phyloP scores from a whole-genome alignment of 2,797 vertebrate genomes.

The Scarus forsteni region DNA sequence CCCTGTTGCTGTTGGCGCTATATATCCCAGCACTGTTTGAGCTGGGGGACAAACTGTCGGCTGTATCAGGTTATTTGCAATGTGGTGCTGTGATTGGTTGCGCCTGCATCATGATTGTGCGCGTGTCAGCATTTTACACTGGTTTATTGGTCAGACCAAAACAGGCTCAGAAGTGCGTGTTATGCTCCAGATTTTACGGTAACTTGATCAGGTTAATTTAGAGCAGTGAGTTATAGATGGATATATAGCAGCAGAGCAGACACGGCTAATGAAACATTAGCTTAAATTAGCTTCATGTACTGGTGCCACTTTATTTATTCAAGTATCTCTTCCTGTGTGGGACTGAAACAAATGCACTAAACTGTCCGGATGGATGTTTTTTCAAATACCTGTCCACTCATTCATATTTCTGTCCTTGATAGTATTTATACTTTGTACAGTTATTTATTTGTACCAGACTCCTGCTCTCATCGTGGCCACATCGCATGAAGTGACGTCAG shows the following conservation, averaged over 20 bases:
- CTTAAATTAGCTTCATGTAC: constrained; percentile 57
- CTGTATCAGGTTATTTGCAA: too few species aligned
- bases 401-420: constrained; percentile 33
- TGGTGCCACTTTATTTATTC: constrained; percentile 69
- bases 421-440: constrained; percentile 68
- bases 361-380: constrained; percentile 44
- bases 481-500: constrained; percentile 42
- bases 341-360: constrained; percentile 64
- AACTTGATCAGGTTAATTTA: constrained; percentile 8
- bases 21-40: too few species aligned
- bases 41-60: too few species aligned
- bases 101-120: too few species aligned
- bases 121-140: too few species aligned
- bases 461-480: constrained; percentile 14
- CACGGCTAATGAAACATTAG: constrained; percentile 40
- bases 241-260: constrained; percentile 22
- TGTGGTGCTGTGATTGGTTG: too few species aligned
- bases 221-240: constrained; percentile 13
- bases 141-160: too few species aligned
- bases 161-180: too few species aligned
- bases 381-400: constrained; percentile 28
- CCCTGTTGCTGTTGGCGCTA: too few species aligned
- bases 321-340: constrained; percentile 40
- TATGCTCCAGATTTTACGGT: too few species aligned
- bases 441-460: constrained; percentile 59